These are phyloP conservation scores for Mus musculus DNA, from an alignment of 2,113 vertebrate species.

Conservation along the genomic window DNA sequence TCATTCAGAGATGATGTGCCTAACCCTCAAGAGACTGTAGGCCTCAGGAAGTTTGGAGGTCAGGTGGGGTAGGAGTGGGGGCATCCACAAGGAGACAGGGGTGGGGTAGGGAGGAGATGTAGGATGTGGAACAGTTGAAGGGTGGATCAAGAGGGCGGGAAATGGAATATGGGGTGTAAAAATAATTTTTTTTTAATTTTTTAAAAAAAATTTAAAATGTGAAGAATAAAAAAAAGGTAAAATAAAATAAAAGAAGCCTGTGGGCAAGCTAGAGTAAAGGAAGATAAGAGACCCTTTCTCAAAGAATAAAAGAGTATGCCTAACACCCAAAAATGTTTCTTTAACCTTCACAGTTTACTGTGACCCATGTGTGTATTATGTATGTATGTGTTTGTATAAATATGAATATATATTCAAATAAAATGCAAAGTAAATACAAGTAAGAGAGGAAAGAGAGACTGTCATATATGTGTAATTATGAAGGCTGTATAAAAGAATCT, in stretches of 20 bases:
- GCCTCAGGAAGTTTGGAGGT: too few relatives aligned
- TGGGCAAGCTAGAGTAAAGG: not conserved
- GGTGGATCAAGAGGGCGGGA: too few relatives aligned
- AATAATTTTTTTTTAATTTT: too few relatives aligned
- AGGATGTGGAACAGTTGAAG: too few relatives aligned
- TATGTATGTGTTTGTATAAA: not conserved
- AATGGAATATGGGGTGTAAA: too few relatives aligned
- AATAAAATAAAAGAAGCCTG: not conserved
- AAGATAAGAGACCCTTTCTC: not conserved
- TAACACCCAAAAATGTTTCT: not conserved
- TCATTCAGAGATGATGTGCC: too few relatives aligned
- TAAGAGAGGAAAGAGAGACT: not conserved
- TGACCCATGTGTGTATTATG: not conserved
- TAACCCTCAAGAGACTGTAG: too few relatives aligned
- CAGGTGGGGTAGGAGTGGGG: too few relatives aligned
- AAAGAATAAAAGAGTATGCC: not conserved
- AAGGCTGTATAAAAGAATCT: not conserved
- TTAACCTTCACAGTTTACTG: not conserved
- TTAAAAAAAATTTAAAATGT: too few relatives aligned
- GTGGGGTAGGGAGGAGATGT: too few relatives aligned
- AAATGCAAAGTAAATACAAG: not conserved
- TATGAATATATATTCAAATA: not conserved
- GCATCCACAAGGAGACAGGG: too few relatives aligned
- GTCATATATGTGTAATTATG: not conserved
- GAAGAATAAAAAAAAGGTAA: too few relatives aligned